Base-by-base conservation (phyloP, 2,888 invertebrate genomes). In the Alloscopus bannaensis region DNA sequence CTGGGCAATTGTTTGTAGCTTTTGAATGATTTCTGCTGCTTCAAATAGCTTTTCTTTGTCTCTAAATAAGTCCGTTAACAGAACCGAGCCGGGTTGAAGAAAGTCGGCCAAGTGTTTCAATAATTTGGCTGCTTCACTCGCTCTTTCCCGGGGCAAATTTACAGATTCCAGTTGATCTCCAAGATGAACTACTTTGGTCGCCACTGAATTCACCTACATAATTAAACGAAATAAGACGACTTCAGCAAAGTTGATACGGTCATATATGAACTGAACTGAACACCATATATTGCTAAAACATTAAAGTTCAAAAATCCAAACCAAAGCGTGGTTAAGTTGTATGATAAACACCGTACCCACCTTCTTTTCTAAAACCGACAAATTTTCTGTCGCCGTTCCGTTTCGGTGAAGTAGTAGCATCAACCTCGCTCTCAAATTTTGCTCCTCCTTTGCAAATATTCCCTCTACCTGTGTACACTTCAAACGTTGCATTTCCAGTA, bases 101-200 rank as follows among this genome's bases (percentile, higher is more conserved):
- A 99, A 99, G 87, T 97, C 97, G 1, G 95, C 93, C 88, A 99
- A 95, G 88, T 95, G 94, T 73, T 94, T 94, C 90, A 99, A 93
- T 26, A 99, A 89, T 87, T 95, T 94, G 87, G 97, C 94, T 0
- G 99, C 99, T 87, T 99, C 99, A 0, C 96, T 96, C 0, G 98
- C 97, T 77, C 99, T 91, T 18, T 97, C 94, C 73, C 99, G 90
- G 0, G 99, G 99, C 0, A 95, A 96, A 87, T 98, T 95, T 0
- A 99, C 97, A 83, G 96, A 97, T 87, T 99, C 99, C 55, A 99
- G 90, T 88, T 99, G 99, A 89, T 99, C 99, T 0, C 99, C 99
- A n/a, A 99, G 91, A 89, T 99, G 98, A 59, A 99, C 92, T 0
- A 99, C 99, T 89, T 98, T 96, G 0, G 97, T 97, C 0, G 99